Percentiles rank a stretch among this genome's conserved stretches.
Evolutionary conservation across 1,140 invertebrate species (phyloP).

Genomic region (Megalopta genalis): DNA sequence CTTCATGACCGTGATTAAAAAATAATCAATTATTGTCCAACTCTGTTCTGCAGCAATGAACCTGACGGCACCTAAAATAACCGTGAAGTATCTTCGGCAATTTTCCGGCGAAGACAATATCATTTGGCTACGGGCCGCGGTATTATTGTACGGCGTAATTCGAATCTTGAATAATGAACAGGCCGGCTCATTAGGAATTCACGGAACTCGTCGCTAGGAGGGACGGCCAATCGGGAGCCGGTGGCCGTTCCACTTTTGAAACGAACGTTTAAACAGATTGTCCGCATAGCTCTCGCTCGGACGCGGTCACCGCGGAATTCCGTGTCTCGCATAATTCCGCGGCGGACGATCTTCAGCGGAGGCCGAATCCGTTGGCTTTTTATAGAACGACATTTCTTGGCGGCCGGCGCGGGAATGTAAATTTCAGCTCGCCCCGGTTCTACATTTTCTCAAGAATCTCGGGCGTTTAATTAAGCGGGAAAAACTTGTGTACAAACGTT

Average conservation of each 20-base stretch:
- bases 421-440: slow-evolving; percentile 18
- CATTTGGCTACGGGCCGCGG: no score
- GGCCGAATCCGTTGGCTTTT: neutral
- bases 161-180: slow-evolving; percentile 4
- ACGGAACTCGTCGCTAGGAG: no score
- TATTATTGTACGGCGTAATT: no score
- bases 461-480: slow-evolving; percentile 45
- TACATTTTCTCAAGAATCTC: slow-evolving; percentile 31
- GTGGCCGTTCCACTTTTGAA: neutral
- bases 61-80: no score
- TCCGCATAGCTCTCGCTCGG: neutral
- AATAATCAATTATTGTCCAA: no score
- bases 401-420: slow-evolving; percentile 20
- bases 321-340: slow-evolving; percentile 1
- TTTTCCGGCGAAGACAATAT: no score
- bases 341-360: neutral
- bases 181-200: neutral
- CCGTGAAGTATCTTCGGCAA: no score
- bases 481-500: slow-evolving; percentile 33
- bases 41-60: no score
- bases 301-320: neutral
- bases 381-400: slow-evolving; percentile 6
- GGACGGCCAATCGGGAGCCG: neutral
- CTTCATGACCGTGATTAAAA: no score
- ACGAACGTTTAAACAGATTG: neutral